These are phyloP conservation scores for Perizoma affinitatum DNA, from an alignment of 2,888 invertebrate genomes.

Conservation along the genomic window DNA sequence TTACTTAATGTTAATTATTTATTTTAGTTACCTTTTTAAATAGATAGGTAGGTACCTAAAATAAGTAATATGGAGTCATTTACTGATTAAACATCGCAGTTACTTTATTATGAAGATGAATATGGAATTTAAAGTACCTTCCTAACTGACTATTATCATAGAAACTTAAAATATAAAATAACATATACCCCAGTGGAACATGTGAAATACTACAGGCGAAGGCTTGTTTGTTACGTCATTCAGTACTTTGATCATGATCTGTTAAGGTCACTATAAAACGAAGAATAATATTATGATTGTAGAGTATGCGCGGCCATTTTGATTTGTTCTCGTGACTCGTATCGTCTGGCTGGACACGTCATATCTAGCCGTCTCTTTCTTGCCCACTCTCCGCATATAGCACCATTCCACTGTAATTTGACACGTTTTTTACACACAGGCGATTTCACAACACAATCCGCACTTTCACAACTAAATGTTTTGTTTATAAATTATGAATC, in stretches of 20 bases:
- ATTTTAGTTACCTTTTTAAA: background rate
- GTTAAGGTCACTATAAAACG: conserved; percentile 81
- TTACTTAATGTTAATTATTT: conserved; percentile 2
- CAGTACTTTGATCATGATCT: conserved; percentile 81
- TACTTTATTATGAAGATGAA: too few relatives aligned
- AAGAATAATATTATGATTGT: conserved; percentile 84
- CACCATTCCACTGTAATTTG: conserved; percentile 84
- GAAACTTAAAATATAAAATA: conserved; percentile 33
- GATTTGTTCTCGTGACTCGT: conserved; percentile 82
- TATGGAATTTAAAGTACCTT: too few relatives aligned
- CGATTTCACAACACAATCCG: conserved; percentile 83
- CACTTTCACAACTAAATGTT: conserved; percentile 83
- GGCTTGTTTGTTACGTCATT: conserved; percentile 73
- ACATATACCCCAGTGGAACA: conserved; percentile 14
- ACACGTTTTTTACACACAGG: conserved; percentile 83
- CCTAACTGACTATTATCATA: too few relatives aligned
- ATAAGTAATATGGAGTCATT: background rate
- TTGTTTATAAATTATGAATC: conserved; percentile 81
- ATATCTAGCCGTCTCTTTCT: conserved; percentile 76
- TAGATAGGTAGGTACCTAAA: conserved; percentile 1
- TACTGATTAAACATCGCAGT: too few relatives aligned
- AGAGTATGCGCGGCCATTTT: conserved; percentile 82
- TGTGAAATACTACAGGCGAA: conserved; percentile 28
- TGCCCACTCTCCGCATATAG: conserved; percentile 82
- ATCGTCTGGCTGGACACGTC: conserved; percentile 79